Evolutionary conservation across 2,888 invertebrate genomes (phyloP).

Genomic region (Drosophila robusta): DNA sequence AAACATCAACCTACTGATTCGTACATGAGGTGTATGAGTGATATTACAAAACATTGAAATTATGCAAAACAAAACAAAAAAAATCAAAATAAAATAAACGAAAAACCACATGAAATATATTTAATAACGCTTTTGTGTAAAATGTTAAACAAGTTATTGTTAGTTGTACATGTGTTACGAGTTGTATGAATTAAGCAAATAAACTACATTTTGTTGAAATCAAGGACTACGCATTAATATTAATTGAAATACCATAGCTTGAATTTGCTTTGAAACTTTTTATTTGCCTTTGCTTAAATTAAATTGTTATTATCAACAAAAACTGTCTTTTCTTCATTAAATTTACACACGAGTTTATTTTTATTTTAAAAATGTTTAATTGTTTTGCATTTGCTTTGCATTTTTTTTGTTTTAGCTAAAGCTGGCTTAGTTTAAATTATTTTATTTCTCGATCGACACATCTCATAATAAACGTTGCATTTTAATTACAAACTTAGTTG

Average conservation of each 20-base stretch:
- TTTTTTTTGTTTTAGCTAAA: slow-evolving; percentile 35
- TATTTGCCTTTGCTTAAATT: slow-evolving; percentile 59
- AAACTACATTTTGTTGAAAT: slow-evolving; percentile 31
- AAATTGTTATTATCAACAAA: slow-evolving; percentile 59
- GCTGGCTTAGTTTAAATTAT: slow-evolving; percentile 40
- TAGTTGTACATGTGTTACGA: slow-evolving; percentile 43
- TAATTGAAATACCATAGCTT: slow-evolving; percentile 6
- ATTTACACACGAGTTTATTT: slow-evolving; percentile 43
- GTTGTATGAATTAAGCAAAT: slow-evolving; percentile 42
- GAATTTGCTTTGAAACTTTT: slow-evolving; percentile 43
- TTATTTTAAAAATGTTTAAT: slow-evolving; percentile 41
- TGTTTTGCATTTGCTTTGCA: slow-evolving; percentile 33
- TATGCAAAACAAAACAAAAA: slow-evolving; percentile 9
- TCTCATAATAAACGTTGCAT: slow-evolving; percentile 16
- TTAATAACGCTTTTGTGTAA: slow-evolving; percentile 26
- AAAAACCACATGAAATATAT: neutral
- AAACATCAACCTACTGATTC: slow-evolving; percentile 17
- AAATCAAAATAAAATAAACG: slow-evolving; percentile 13
- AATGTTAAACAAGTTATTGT: slow-evolving; percentile 37
- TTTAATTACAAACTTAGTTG: slow-evolving; percentile 72
- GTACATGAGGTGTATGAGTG: slow-evolving; percentile 67
- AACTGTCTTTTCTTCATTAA: slow-evolving; percentile 32
- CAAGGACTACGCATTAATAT: neutral
- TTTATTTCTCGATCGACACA: neutral
- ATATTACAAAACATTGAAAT: slow-evolving; percentile 53